Conservation (phyloP, 2,888 invertebrate genomes). For the Phania funesta region DNA sequence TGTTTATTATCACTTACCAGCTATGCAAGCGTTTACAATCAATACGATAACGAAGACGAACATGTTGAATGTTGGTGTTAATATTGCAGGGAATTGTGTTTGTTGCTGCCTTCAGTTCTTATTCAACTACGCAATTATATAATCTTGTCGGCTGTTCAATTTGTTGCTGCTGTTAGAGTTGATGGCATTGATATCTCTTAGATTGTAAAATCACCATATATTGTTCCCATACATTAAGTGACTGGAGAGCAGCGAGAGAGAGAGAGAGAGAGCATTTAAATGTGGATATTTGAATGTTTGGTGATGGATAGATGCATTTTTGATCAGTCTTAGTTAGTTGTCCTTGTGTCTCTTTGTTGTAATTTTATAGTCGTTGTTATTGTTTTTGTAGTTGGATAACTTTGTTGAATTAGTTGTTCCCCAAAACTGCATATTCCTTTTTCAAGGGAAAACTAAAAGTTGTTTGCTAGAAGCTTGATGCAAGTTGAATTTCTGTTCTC, state of each 20-base stretch:
- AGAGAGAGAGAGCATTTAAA: neutral
- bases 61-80: conserved; percentile 74
- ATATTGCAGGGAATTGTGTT: neutral
- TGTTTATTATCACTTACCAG: conserved; percentile 76
- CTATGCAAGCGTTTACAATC: conserved; percentile 79
- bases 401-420: conserved; percentile 41
- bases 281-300: neutral
- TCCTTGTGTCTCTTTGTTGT: neutral
- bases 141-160: conserved; percentile 31
- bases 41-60: conserved; percentile 78
- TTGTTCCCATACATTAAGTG: neutral
- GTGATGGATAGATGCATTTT: conserved; percentile 15
- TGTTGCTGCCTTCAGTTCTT: conserved; percentile 16
- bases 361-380: conserved; percentile 53
- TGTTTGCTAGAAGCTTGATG: neutral
- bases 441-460: conserved; percentile 6
- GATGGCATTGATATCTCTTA: conserved; percentile 47
- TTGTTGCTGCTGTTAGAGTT: conserved; percentile 39
- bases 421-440: conserved; percentile 16
- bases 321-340: conserved; percentile 48
- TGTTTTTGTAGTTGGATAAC: conserved; percentile 40
- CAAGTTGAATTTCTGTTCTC: neutral
- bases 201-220: neutral
- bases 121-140: neutral
- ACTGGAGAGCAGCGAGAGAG: neutral